Evolutionary conservation across 64 coral and sea anemone genomes (phyloP), one percentile per base, ranked within the genome.

Genomic region (Catalaphyllia jardinei): DNA sequence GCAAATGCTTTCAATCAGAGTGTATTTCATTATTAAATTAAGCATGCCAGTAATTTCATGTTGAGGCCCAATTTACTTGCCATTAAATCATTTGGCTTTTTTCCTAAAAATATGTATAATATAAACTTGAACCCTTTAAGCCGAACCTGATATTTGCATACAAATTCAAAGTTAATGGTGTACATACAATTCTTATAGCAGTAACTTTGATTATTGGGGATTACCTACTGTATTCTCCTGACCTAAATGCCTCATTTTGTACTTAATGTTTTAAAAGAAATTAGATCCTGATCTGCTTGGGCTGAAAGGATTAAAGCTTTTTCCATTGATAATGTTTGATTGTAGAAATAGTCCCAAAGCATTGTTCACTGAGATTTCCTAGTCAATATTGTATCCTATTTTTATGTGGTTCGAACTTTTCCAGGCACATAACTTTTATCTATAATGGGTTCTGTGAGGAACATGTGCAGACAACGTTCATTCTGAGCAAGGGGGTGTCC

Each of bases 361-460:
- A 38, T 83, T 65, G 30, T 65, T 61, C 33, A 65, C 0, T 38
- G 7, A 18, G 10, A 38, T 42, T 20, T 76, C 13, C 30, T 46
- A 76, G 52, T 67, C 22, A 69, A 69, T 65, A 19, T 54, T 79
- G 39, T 10, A 55, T 25, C 11, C 0, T 67, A 50, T 18, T 85
- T 35, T 85, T 80, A 92, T 50, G 90, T 91, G 57, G 93, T 63
- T 85, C 97, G 85, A 63, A 99, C 97, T 89, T 99, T 99, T 28
- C 97, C 97, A n/a, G 97, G 97, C 33, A 95, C 94, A 69, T 99
- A 99, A 51, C 93, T 95, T 55, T 95, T 99, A 88, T 99, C 97
- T 79, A 99, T 99, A 49, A 95, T 95, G 4, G 97, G 94, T 27
- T 99, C 97, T 91, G 95, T 92, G 0, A 99, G 73, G 79, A 99